These are phyloP conservation scores for Apantesis nais DNA, from an alignment of 2,888 invertebrate genomes.

Conservation along the genomic window DNA sequence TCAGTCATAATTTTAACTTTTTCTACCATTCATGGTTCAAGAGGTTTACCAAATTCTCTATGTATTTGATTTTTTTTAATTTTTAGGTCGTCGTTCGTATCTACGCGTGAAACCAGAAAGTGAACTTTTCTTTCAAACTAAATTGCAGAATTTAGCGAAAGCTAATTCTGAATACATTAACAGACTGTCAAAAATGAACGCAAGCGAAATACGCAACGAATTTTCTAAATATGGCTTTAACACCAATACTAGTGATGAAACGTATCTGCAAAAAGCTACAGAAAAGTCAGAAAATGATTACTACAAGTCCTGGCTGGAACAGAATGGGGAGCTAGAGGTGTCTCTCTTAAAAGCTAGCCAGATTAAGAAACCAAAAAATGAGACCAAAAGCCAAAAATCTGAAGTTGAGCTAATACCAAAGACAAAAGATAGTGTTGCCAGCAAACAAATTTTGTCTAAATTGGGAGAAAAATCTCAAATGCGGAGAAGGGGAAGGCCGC, in stretches of 20 bases:
- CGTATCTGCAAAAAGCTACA: constrained; percentile 53
- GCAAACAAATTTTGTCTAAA: constrained; percentile 63
- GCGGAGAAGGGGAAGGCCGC: constrained; percentile 72
- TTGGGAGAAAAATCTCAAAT: constrained; percentile 67
- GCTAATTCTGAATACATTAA: constrained; percentile 72
- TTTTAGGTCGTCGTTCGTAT: constrained; percentile 65
- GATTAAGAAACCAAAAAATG: constrained; percentile 63
- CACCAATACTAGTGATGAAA: constrained; percentile 61
- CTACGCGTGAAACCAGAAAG: constrained; percentile 79
- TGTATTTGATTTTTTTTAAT: constrained; percentile 19
- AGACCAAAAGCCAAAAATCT: constrained; percentile 65
- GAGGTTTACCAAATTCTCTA: constrained; percentile 24
- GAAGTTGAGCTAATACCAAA: constrained; percentile 79
- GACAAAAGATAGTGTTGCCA: constrained; percentile 59
- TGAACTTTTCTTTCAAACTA: constrained; percentile 76
- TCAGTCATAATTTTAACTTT: constrained; percentile 56
- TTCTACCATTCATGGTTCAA: constrained; percentile 80
- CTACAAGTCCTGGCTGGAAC: constrained; percentile 81
- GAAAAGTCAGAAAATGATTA: constrained; percentile 76
- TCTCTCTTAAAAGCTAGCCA: constrained; percentile 75
- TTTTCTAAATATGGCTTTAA: constrained; percentile 77
- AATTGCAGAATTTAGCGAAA: constrained; percentile 72
- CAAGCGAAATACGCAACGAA: constrained; percentile 72
- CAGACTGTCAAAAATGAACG: constrained; percentile 75
- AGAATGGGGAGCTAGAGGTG: constrained; percentile 81